These are phyloP conservation scores for Drosophila paracracens DNA, from an alignment of 2,888 invertebrate species.

Conservation along the genomic window DNA sequence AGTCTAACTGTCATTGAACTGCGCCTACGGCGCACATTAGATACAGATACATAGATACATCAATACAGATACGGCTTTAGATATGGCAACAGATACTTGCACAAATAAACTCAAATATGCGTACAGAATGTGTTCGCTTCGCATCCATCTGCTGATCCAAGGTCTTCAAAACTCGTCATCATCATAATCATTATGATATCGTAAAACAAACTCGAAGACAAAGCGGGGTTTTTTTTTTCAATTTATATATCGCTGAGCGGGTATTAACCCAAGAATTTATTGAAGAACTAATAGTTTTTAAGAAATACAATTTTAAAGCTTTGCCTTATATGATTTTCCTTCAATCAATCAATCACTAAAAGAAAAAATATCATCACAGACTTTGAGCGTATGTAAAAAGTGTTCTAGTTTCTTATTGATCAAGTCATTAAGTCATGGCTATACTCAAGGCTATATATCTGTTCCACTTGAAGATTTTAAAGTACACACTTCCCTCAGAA, in stretches of 20 bases:
- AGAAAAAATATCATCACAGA: conserved; percentile 1
- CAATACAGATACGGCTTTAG: conserved; percentile 1
- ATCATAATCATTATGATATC: conserved; percentile 30
- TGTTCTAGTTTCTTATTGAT: conserved; percentile 48
- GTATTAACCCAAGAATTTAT: conserved; percentile 16
- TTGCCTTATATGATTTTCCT: background rate
- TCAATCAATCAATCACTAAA: background rate
- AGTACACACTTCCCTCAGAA: background rate
- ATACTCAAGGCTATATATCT: conserved; percentile 14
- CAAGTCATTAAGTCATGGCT: conserved; percentile 12
- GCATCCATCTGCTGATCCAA: conserved; percentile 25
- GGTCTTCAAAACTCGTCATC: conserved; percentile 29
- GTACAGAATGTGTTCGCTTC: conserved; percentile 29
- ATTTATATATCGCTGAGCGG: conserved; percentile 14
- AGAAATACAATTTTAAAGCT: background rate
- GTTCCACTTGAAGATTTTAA: conserved; percentile 3
- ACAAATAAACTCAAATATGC: conserved; percentile 24
- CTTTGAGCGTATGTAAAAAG: background rate
- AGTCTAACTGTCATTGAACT: conserved; percentile 66
- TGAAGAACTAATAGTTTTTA: background rate
- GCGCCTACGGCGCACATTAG: conserved; percentile 55
- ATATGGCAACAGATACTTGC: conserved; percentile 11
- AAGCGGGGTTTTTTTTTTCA: conserved; percentile 20
- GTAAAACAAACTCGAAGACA: conserved; percentile 33
- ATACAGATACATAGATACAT: conserved; percentile 17